phyloP scores from a whole-genome alignment of 64 coral and sea anemone genomes.

The Stylophora pistillata region DNA sequence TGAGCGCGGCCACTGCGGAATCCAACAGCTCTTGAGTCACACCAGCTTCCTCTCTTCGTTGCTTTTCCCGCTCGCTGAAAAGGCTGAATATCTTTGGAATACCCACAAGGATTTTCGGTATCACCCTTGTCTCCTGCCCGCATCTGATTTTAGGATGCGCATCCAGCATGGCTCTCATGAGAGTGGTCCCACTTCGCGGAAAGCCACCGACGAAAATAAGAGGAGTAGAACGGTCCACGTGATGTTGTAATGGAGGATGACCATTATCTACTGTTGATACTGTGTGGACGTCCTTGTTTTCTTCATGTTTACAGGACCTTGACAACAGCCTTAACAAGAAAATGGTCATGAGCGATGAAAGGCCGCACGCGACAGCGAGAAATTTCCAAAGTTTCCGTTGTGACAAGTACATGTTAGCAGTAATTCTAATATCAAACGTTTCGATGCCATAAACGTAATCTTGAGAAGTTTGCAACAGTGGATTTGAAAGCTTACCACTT shows the following conservation, averaged over 20 bases:
- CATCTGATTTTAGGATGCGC: constrained; percentile 90
- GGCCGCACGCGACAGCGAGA: neutral
- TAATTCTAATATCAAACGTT: neutral
- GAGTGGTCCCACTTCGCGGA: constrained; percentile 92
- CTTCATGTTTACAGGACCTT: constrained; percentile 4
- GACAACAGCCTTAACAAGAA: constrained; percentile 7
- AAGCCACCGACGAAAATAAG: constrained; percentile 94
- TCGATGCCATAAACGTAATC: neutral
- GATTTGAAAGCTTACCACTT: neutral
- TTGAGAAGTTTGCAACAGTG: neutral
- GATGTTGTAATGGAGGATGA: neutral
- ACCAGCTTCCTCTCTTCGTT: constrained; percentile 75
- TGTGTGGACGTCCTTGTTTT: neutral
- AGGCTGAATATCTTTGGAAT: constrained; percentile 49
- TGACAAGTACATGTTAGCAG: neutral
- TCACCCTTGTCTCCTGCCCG: constrained; percentile 94
- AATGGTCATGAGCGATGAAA: constrained; percentile 13
- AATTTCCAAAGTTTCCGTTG: neutral
- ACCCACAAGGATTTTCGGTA: constrained; percentile 81
- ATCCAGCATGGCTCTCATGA: constrained; percentile 93
- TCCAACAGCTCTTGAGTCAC: constrained; percentile 69
- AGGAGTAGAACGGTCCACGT: constrained; percentile 66
- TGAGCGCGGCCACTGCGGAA: constrained; percentile 75
- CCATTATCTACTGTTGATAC: neutral
- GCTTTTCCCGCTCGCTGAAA: constrained; percentile 36